These are phyloP conservation scores for Sapayoa aenigma DNA, from an alignment of 2,113 vertebrate genomes.

Conservation along the genomic window DNA sequence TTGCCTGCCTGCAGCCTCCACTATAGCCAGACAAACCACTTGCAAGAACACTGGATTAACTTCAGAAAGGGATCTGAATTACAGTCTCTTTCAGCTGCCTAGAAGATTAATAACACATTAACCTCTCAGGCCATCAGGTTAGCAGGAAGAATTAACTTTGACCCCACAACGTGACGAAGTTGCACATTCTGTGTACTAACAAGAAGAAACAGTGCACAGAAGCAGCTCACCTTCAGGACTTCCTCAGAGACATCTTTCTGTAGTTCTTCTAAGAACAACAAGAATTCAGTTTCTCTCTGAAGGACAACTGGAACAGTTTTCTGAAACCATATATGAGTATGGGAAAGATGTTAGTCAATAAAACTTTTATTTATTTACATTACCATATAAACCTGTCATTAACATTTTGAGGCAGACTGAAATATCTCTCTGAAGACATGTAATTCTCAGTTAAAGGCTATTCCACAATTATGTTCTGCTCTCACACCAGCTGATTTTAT, in stretches of 20 bases:
- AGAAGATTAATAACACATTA: background rate
- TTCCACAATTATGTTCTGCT: background rate
- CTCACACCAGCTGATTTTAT: background rate
- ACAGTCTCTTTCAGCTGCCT: background rate
- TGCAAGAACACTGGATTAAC: background rate
- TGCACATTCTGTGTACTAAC: background rate
- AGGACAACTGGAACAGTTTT: conserved; percentile 65
- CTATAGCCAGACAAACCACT: background rate
- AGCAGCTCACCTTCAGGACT: conserved; percentile 77
- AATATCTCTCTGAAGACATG: background rate
- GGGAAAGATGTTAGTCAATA: background rate
- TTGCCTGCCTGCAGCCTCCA: background rate
- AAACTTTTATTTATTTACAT: background rate
- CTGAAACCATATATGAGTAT: conserved; percentile 43
- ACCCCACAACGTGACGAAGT: background rate
- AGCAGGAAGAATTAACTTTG: background rate
- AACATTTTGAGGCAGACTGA: background rate
- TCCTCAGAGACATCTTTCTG: conserved; percentile 77
- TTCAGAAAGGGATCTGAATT: background rate
- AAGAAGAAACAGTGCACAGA: background rate
- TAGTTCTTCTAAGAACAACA: conserved; percentile 88
- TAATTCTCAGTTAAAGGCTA: background rate
- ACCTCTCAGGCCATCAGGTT: background rate
- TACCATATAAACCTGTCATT: background rate
- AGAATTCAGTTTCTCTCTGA: conserved; percentile 84